Evolutionary conservation across 2,113 vertebrate species (phyloP).

Genomic region (Galeopterus variegatus): DNA sequence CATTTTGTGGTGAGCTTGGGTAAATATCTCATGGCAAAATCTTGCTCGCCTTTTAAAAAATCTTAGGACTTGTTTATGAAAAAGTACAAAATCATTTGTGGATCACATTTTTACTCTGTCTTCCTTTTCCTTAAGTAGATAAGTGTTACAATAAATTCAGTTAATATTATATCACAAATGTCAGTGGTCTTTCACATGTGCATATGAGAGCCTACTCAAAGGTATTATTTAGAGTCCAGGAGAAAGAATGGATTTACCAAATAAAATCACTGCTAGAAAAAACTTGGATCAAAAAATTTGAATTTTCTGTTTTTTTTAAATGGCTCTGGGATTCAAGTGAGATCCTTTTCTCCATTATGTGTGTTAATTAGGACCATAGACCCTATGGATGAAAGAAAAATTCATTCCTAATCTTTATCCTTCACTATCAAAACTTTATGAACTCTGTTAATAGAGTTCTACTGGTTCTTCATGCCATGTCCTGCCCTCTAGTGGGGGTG

Average conservation of each 20-base stretch:
- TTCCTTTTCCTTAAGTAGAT: neutral
- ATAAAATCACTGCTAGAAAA: neutral
- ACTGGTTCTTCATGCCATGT: slow-evolving; percentile 1
- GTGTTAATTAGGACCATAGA: neutral
- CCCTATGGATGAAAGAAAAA: neutral
- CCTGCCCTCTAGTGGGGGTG: slow-evolving; percentile 33
- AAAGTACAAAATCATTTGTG: neutral
- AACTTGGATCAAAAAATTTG: neutral
- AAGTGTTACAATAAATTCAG: neutral
- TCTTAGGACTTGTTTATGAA: slow-evolving; percentile 20
- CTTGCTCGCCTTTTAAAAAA: neutral
- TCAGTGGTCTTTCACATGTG: neutral
- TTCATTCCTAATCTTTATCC: neutral
- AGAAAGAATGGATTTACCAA: neutral
- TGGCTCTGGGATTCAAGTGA: neutral
- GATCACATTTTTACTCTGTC: neutral
- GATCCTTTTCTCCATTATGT: neutral
- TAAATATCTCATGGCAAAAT: neutral
- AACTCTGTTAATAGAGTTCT: neutral
- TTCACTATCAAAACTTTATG: neutral
- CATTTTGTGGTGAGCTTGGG: neutral
- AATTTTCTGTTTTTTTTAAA: slow-evolving; percentile 22
- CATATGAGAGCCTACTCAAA: neutral
- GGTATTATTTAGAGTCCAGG: neutral
- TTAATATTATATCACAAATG: neutral